Base-by-base conservation (phyloP, 1,140 invertebrate species). In the Frieseomelitta varia region DNA sequence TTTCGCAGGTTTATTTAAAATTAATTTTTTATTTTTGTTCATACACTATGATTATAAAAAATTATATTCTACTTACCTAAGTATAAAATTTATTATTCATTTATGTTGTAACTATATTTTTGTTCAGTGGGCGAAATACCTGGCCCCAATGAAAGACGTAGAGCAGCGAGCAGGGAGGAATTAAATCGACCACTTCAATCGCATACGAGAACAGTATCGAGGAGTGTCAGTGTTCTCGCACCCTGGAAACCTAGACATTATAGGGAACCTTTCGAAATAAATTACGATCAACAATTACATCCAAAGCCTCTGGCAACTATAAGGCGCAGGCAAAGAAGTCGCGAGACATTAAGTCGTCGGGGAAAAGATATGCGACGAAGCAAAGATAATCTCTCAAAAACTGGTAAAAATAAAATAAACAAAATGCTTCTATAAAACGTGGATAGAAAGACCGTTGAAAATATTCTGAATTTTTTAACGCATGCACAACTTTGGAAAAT, bases 201-300 rank as follows among this genome's bases (percentile, higher is more conserved):
- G 6, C 97, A 97, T 90, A 96, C 97, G 30, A 96, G 96, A 81
- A 97, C 96, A 27, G 96, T 98, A n/a, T 97, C 97, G 2, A 96
- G 97, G 63, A 98, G 97, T 55, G 97, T 98, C 84, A 98, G 97
- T 8, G 96, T 98, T 67, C 95, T 98, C 84, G 97, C 97, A 1
- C 97, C 97, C 1, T 98, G 97, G 97, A 96, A 96, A 80, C 97
- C 97, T 1, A 95, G 96, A 67, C 96, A 97, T 89, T 96, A 96
- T 88, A 95, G 95, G 85, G 97, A 97, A 90, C 96, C 96, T 73
- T 96, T 97, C 92, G 97, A 98, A 93, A 97, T 98, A 27, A 97
- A 97, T 91, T 98, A 98, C 93, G 97, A 96, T 17, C 97, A 97
- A 90, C 96, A 96, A 92, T 96, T 96, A 53, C 91, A 93, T 82